Evolutionary conservation across 2,888 invertebrate species (phyloP).

Genomic region (Lasioglossum morio): DNA sequence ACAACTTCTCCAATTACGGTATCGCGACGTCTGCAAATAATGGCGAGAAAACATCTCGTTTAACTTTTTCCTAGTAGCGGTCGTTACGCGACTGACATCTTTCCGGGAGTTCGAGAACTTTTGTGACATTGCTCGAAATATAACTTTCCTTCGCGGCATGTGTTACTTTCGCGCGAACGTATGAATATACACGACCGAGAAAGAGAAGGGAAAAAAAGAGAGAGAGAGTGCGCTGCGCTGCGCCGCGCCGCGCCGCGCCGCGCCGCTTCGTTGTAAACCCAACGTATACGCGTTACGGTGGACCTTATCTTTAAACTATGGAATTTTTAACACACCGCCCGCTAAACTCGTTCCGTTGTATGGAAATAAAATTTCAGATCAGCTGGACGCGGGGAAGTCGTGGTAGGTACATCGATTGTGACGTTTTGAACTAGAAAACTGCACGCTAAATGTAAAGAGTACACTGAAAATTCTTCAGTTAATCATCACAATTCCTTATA

Average conservation of each 20-base stretch:
- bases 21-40: slow-evolving; percentile 31
- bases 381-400: no score
- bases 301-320: no score
- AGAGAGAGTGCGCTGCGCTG: slow-evolving; percentile 38
- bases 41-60: slow-evolving; percentile 30
- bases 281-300: neutral
- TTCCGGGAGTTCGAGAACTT: slow-evolving; percentile 35
- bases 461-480: no score
- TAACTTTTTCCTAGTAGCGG: slow-evolving; percentile 34
- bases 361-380: no score
- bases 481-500: no score
- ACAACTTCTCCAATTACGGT: slow-evolving; percentile 40
- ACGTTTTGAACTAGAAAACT: no score
- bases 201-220: neutral
- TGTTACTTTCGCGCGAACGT: slow-evolving; percentile 32
- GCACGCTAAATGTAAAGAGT: no score
- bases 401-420: no score
- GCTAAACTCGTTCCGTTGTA: no score
- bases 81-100: slow-evolving; percentile 9
- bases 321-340: no score
- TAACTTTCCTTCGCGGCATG: slow-evolving; percentile 28
- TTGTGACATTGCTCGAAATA: slow-evolving; percentile 43
- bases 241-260: no score
- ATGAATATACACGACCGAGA: slow-evolving; percentile 28
- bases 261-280: neutral